Base-by-base conservation (phyloP, 2,888 invertebrate species). In the Drosophila macrospina region DNA sequence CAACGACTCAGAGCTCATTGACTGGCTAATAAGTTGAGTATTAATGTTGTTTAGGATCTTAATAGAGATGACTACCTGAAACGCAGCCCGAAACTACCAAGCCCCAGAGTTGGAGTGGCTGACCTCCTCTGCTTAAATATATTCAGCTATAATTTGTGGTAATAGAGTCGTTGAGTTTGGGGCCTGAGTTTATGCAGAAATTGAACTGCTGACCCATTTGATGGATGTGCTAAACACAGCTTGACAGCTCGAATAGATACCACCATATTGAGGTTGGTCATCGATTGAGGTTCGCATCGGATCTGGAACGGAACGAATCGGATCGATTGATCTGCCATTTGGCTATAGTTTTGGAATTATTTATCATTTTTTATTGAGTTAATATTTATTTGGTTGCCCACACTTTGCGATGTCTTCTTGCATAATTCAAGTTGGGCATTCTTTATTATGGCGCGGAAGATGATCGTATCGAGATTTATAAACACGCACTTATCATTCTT, bases 111-210 rank as follows among this genome's bases (percentile, higher is more conserved):
- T 56, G 45, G 26, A 52, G 64, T 51, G 44, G 56, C 36, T 65
- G 81, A 78, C 78, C 74, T 81, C 81, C 72, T 51, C 28, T 6
- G 5, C 5, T 52, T 39, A 80, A 77, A 76, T 73, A 44, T 75
- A 87, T 85, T 78, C 89, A 79, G 71, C 65, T 78, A 82, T 85
- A 74, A 89, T 89, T 84, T 75, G 54, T 68, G 70, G 68, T 86
- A 86, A 86, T 69, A 68, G 65, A 82, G 77, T 54, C 73, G 66
- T 63, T 62, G 28, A n/a, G n/a, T 44, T 20, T 20, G 44, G 16
- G 8, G 36, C 20, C 66, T 65, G 20, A 34, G 44, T 42, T 42
- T 45, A 69, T 69, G 72, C 72, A 68, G 42, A 65, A 41, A 59
- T 44, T 63, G 41, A 66, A 59, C 61, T 30, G 66, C 30, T 78